Conservation (phyloP, 1,140 invertebrate genomes). For the Parasteatoda tepidariorum region DNA sequence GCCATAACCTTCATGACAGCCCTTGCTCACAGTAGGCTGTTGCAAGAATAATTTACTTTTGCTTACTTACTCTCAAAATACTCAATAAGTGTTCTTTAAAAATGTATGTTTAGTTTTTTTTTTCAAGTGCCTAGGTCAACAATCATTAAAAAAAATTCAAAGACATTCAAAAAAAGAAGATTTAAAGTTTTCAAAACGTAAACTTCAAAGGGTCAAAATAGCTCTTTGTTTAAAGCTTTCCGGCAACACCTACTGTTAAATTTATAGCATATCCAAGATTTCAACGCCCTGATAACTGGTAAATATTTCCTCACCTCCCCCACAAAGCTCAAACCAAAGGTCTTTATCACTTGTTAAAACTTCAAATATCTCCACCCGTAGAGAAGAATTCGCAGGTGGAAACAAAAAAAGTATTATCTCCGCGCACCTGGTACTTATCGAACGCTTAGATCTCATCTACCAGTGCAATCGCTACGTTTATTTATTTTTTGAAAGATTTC, state of each 20-base stretch:
- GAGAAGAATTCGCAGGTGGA: not conserved
- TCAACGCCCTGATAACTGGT: slow-evolving; percentile 8
- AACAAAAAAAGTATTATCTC: not conserved
- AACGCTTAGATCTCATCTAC: not conserved
- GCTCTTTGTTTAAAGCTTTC: not conserved
- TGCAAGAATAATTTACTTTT: too few species aligned
- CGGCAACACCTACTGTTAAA: slow-evolving; percentile 20
- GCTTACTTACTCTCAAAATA: too few species aligned
- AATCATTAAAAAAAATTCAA: too few species aligned
- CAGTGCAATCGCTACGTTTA: too few species aligned
- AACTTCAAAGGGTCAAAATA: not conserved
- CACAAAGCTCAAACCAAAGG: not conserved
- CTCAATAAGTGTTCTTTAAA: too few species aligned
- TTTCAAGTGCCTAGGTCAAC: too few species aligned
- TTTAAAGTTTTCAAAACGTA: not conserved
- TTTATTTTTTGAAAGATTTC: not conserved
- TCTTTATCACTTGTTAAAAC: not conserved
- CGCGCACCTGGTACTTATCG: slow-evolving; percentile 19
- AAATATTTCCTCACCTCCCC: not conserved
- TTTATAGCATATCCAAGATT: slow-evolving; percentile 3
- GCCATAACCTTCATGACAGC: too few species aligned
- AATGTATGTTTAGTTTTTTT: too few species aligned
- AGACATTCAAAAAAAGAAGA: too few species aligned
- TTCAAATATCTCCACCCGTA: not conserved
- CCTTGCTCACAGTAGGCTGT: too few species aligned